Evolutionary conservation across 2,888 invertebrate genomes (phyloP).

Genomic region (Adineta ricciae): DNA sequence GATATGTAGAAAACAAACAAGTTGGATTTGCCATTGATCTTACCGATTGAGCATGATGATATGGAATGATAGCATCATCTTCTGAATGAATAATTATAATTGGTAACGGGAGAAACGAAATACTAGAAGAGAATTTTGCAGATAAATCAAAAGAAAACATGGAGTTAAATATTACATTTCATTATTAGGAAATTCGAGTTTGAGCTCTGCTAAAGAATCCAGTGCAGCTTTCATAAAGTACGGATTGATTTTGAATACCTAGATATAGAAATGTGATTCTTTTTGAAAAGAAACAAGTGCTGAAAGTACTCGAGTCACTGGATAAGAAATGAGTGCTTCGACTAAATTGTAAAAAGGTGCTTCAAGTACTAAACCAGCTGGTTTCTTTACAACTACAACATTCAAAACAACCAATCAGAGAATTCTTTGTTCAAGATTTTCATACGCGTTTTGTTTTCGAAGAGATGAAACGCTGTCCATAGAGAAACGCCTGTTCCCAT

Average conservation of each 20-base stretch:
- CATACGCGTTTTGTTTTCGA: background rate
- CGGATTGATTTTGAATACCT: background rate
- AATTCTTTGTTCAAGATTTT: background rate
- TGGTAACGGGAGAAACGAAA: background rate
- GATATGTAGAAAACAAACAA: background rate
- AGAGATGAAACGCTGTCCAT: background rate
- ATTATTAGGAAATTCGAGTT: conserved; percentile 12
- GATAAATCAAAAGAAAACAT: too few species aligned
- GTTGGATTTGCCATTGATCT: background rate
- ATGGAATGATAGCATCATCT: conserved; percentile 33
- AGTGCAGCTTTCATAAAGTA: background rate
- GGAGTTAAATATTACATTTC: background rate
- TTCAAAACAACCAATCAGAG: background rate
- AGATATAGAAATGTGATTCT: background rate
- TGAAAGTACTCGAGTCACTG: background rate
- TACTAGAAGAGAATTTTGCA: background rate
- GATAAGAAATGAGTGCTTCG: conserved; percentile 21
- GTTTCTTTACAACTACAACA: background rate
- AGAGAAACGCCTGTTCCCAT: background rate
- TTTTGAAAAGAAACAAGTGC: background rate
- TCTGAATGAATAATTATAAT: conserved; percentile 29
- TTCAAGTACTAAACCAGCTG: conserved; percentile 28
- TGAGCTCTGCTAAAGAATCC: background rate
- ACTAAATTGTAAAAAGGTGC: conserved; percentile 31
- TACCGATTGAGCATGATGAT: conserved; percentile 21